Evolutionary conservation across 2,888 invertebrate genomes (phyloP), one percentile per base, ranked within the genome.

Genomic region (Perdita meconis): DNA sequence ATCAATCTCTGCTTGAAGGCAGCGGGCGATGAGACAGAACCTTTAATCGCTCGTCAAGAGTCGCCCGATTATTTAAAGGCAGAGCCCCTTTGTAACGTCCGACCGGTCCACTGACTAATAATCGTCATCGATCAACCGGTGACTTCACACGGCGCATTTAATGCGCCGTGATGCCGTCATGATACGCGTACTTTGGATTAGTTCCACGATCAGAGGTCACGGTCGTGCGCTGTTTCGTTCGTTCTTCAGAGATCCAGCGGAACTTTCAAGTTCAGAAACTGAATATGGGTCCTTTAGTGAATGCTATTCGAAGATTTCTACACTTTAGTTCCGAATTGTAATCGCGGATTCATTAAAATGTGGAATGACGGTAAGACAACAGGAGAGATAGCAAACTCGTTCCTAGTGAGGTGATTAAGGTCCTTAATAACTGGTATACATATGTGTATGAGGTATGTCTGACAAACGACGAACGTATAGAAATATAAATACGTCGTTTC

Each of bases 121-220:
- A 90, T 75, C 90, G 86, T 84, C 90, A 90, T 91, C 89, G 89
- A 89, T 91, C 90, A 90, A 88, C 85, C 82, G 78, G 86, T 87
- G 89, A 88, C 88, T 87, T 87, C 86, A 88, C 86, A 84, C 84
- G 84, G 86, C 72, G 87, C 85, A 86, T 89, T 88, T 88, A 88
- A 89, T 87, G 82, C 82, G 85, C 82, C 84, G 80, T 85, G 86
- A 89, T 87, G 87, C 85, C 87, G 89, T 88, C 88, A 87, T 90
- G 89, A 90, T 90, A 90, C 88, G 90, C 88, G 88, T 88, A 87
- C 89, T 90, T 90, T 87, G 86, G 84, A 89, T 90, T 90, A 84
- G 89, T 89, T 86, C 83, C 88, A 86, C 89, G 86, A 85, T 87
- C 87, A 80, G 78, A 85, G 88, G 88, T 90, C 90, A 88, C 76